Conservation (phyloP, 1,140 invertebrate species). For the Drosophila pseudoobscura region DNA sequence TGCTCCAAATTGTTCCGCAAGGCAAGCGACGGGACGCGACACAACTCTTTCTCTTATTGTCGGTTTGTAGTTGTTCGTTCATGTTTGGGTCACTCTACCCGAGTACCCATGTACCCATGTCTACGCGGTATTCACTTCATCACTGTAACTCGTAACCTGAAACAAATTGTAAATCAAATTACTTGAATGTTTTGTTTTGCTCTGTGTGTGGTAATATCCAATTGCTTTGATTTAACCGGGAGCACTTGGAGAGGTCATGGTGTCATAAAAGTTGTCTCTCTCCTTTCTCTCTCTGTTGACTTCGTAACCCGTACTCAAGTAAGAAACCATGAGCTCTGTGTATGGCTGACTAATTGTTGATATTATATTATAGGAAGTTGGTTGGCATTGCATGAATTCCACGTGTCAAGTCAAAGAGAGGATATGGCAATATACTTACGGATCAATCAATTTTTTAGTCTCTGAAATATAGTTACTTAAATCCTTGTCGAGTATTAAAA, state of each 20-base stretch:
- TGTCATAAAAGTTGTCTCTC: constrained; percentile 23
- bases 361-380: too few species aligned
- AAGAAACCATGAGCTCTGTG: background rate
- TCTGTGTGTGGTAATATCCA: constrained; percentile 43
- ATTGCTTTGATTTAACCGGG: constrained; percentile 41
- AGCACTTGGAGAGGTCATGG: constrained; percentile 40
- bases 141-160: constrained; percentile 22
- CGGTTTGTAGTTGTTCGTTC: background rate
- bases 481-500: background rate
- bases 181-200: constrained; percentile 22
- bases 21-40: constrained; percentile 3
- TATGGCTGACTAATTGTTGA: too few species aligned
- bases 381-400: background rate
- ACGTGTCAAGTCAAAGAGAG: background rate
- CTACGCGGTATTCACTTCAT: constrained; percentile 22
- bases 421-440: too few species aligned
- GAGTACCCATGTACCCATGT: too few species aligned
- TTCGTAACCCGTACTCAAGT: too few species aligned
- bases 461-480: background rate
- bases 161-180: constrained; percentile 54
- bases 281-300: constrained; percentile 2
- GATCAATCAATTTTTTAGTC: background rate
- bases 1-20: constrained; percentile 17
- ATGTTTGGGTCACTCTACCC: constrained; percentile 4
- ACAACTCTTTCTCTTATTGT: constrained; percentile 41